These are phyloP conservation scores for Smutsia temminckii DNA, from an alignment of 2,797 vertebrate species.

Conservation along the genomic window DNA sequence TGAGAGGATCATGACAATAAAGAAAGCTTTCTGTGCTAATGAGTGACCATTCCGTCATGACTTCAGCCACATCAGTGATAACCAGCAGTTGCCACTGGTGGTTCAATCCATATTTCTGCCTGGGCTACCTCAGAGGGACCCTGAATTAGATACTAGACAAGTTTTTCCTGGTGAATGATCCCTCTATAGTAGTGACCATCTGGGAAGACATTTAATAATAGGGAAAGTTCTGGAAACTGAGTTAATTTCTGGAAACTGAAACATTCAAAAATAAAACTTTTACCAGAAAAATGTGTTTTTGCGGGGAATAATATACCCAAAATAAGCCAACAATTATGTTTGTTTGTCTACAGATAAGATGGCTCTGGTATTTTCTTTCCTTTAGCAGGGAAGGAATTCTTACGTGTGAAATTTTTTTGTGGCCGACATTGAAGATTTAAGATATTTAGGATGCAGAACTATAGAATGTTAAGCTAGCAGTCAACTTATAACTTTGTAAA, in stretches of 20 bases:
- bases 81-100: constrained; percentile 69
- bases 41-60: constrained; percentile 50
- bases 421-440: not conserved
- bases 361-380: not conserved
- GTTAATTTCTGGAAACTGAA: no score
- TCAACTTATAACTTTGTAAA: not conserved
- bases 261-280: no score
- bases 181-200: not conserved
- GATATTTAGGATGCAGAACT: not conserved
- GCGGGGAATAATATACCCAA: no score
- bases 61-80: constrained; percentile 68
- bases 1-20: constrained; percentile 72
- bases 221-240: not conserved
- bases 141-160: constrained; percentile 64
- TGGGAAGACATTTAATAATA: constrained; percentile 2
- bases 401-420: not conserved
- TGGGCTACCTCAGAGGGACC: constrained; percentile 59
- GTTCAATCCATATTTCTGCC: constrained; percentile 74
- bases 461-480: not conserved
- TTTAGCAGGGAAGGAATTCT: not conserved
- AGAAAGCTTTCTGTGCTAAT: constrained; percentile 74
- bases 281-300: no score
- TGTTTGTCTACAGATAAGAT: not conserved
- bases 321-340: not conserved
- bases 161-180: constrained; percentile 53